phyloP scores from a whole-genome alignment of 2,888 invertebrate species.

The Pammene fasciana region DNA sequence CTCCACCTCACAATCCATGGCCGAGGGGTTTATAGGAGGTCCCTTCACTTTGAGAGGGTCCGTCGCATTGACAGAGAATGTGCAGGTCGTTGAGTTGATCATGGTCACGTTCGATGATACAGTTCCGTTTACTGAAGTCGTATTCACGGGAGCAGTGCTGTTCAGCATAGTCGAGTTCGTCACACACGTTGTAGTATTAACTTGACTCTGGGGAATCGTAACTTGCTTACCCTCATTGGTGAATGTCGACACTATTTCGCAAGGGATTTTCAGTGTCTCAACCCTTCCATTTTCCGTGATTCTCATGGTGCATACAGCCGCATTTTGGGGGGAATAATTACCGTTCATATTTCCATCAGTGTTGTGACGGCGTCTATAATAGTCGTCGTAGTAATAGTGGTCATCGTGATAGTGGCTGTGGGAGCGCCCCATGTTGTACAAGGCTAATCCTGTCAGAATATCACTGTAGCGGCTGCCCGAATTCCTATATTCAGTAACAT shows the following conservation, averaged over 20 bases:
- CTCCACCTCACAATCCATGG: slow-evolving; percentile 67
- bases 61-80: slow-evolving; percentile 51
- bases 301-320: slow-evolving; percentile 65
- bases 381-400: slow-evolving; percentile 73
- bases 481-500: slow-evolving; percentile 69
- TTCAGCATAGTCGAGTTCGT: slow-evolving; percentile 59
- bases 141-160: slow-evolving; percentile 43
- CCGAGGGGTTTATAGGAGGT: slow-evolving; percentile 53
- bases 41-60: slow-evolving; percentile 69
- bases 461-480: slow-evolving; percentile 71
- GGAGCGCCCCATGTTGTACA: slow-evolving; percentile 75
- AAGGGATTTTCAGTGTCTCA: slow-evolving; percentile 68
- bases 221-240: slow-evolving; percentile 55
- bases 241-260: slow-evolving; percentile 78
- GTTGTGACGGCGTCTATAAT: slow-evolving; percentile 63
- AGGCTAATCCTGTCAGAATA: slow-evolving; percentile 68
- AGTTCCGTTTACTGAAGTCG: slow-evolving; percentile 43
- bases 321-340: slow-evolving; percentile 52
- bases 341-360: slow-evolving; percentile 46
- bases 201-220: slow-evolving; percentile 46
- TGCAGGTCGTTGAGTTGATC: slow-evolving; percentile 57
- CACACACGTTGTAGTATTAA: slow-evolving; percentile 62
- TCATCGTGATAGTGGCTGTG: slow-evolving; percentile 63
- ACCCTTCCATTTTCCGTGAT: slow-evolving; percentile 63
- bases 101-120: slow-evolving; percentile 47